These are phyloP conservation scores for Eriocheir sinensis DNA, from an alignment of 1,140 invertebrate genomes.

Conservation along the genomic window DNA sequence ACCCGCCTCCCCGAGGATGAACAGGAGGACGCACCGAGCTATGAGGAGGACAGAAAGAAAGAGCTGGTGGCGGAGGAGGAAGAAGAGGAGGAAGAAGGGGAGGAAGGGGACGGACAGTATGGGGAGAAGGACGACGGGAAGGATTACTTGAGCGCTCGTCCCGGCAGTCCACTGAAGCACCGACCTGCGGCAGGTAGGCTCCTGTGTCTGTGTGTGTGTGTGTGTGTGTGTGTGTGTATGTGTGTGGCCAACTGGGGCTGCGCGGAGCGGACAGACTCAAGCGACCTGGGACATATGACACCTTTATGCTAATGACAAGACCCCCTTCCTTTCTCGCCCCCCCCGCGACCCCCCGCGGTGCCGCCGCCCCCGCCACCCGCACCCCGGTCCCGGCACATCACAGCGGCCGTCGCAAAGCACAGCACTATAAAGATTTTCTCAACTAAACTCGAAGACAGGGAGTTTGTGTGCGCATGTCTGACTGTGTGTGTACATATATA, in stretches of 20 bases:
- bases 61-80: background rate
- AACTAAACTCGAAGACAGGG: background rate
- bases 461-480: background rate
- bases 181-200: background rate
- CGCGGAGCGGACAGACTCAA: background rate
- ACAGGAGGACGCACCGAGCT: slow-evolving; percentile 59
- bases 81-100: background rate
- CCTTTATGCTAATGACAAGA: slow-evolving; percentile 17
- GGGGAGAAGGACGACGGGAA: slow-evolving; percentile 6
- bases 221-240: slow-evolving; percentile 46
- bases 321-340: background rate
- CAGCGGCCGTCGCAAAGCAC: background rate
- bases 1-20: slow-evolving; percentile 84
- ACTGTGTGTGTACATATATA: slow-evolving; percentile 62
- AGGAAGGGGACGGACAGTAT: background rate
- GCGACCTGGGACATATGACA: slow-evolving; percentile 9
- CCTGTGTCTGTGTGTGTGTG: slow-evolving; percentile 29
- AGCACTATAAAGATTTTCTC: background rate
- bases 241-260: background rate
- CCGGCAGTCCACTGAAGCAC: background rate
- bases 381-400: background rate
- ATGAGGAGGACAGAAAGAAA: background rate
- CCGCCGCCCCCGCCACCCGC: background rate
- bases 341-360: too few species aligned
- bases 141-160: background rate